Base-by-base conservation (phyloP, 1,140 invertebrate species). In the Monomorium pharaonis region DNA sequence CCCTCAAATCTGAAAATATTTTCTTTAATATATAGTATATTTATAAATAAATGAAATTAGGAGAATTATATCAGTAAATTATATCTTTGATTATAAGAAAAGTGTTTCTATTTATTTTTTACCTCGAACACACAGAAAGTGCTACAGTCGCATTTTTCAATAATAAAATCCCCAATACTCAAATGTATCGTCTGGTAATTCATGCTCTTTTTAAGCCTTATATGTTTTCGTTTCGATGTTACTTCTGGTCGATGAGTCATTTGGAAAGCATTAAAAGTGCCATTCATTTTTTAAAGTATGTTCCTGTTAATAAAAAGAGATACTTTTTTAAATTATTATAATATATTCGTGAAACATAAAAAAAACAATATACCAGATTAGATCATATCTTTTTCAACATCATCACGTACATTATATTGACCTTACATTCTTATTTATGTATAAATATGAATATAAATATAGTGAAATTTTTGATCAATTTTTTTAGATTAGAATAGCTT, bases 151-250 rank as follows among this genome's bases (percentile, higher is more conserved):
- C 97, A 21, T 97, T 97, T 93, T 96, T 96, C 30, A 97, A 95
- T 18, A 98, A 95, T 97, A 98, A 95, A 98, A 98, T 30, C 98
- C 98, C 97, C 97, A 98, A 94, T 98, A 98, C 93, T 98, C 98
- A 49, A 98, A 95, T 30, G 97, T 97, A 91, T 98, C 98, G 94
- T 98, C 98, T 1, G 97, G 97, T 86, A 98, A 12, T 94, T 96
- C 97, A 98, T 97, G 60, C 97, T 97, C 92, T 98, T 98, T 91
- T 97, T 97, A 90, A 98, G 95, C 85, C 96, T 95, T 88, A 98
- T 97, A 91, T 97, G 97, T 94, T 97, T 98, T 51, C 96, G 96
- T 85, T 96, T 96, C 9, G 96, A 95, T 27, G 97, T 97, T 44
- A 97, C 95, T 94, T 96, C 95, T 21, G 97, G 98, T 87, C 94